Conservation (phyloP, 1,140 invertebrate species). For the Adoxophyes honmai region DNA sequence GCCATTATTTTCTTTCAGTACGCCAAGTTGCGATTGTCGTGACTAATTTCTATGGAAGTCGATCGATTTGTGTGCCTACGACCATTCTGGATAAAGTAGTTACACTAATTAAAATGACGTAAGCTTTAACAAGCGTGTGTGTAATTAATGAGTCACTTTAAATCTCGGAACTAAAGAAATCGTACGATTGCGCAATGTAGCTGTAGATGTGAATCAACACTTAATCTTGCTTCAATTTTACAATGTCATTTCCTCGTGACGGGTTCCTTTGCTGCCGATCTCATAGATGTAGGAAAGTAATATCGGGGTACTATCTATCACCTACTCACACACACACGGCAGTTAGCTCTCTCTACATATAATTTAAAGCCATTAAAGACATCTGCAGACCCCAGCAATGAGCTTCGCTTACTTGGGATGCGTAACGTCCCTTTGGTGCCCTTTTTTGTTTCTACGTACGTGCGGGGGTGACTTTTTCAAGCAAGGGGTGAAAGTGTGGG, state of each 20-base stretch:
- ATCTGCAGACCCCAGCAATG: slow-evolving; percentile 71
- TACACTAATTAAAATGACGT: not conserved
- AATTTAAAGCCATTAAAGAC: slow-evolving; percentile 76
- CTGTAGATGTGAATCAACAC: not conserved
- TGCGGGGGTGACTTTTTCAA: slow-evolving; percentile 72
- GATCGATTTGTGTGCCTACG: no score
- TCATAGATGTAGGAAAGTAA: slow-evolving; percentile 24
- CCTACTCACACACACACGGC: slow-evolving; percentile 43
- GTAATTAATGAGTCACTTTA: not conserved
- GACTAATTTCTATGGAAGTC: no score
- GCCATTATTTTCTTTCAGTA: not conserved
- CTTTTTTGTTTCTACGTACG: slow-evolving; percentile 67
- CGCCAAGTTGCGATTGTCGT: not conserved
- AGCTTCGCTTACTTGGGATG: slow-evolving; percentile 70
- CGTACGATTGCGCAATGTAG: not conserved
- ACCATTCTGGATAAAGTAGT: not conserved
- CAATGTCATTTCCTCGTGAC: not conserved
- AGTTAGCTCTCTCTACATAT: slow-evolving; percentile 73
- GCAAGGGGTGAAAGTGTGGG: slow-evolving; percentile 69
- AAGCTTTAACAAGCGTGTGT: not conserved
- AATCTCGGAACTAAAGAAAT: no score
- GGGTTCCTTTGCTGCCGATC: not conserved
- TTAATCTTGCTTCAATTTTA: not conserved
- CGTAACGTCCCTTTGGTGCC: slow-evolving; percentile 65
- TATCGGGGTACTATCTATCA: slow-evolving; percentile 57